Base-by-base conservation (phyloP, 2,113 vertebrate genomes). In the Melanerpes formicivorus region DNA sequence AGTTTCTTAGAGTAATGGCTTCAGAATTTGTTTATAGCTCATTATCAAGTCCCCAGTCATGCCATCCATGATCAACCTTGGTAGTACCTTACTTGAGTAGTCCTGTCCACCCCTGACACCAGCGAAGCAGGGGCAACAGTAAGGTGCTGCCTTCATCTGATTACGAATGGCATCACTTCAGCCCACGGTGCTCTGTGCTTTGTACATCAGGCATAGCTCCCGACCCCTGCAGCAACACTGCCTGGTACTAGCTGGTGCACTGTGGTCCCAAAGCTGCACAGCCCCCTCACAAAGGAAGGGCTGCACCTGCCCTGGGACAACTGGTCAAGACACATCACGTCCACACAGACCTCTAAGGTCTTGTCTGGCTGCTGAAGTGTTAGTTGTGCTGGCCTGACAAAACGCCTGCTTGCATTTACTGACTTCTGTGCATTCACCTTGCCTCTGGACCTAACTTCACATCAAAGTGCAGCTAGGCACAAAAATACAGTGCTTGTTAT, bases 381-480 rank as follows among this genome's bases (percentile, higher is more conserved):
- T 80, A 90, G 46, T 80, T 59, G 46, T 56, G 80, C 42, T 60
- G 30, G 59, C 70, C 69, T 63, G 83, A 77, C 21, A 63, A 65
- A 87, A 76, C 3, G 11, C 37, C 64, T 56, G 58, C 34, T 32
- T 60, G 70, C 25, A 73, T 32, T 63, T 67, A 77, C 34, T 83
- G 52, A 83, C 22, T 63, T 71, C 32, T 18, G 29, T 6, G 63
- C 17, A 32, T 74, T 59, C 64, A 64, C 52, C 69, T 84, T 80
- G 65, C 18, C 62, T 80, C 65, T 14, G 12, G 72, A 77, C 78
- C 85, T 74, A 91, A 63, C 70, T 50, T 93, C 85, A 80, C 44
- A 89, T 87, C 93, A 46, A 95, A 95, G 88, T 73, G 74, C 70
- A 72, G 40, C 92, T 79, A 79, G 71, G 93, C 62, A 95, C 70